Evolutionary conservation across 2,113 vertebrate species (phyloP).

Genomic region (Turnix velox): DNA sequence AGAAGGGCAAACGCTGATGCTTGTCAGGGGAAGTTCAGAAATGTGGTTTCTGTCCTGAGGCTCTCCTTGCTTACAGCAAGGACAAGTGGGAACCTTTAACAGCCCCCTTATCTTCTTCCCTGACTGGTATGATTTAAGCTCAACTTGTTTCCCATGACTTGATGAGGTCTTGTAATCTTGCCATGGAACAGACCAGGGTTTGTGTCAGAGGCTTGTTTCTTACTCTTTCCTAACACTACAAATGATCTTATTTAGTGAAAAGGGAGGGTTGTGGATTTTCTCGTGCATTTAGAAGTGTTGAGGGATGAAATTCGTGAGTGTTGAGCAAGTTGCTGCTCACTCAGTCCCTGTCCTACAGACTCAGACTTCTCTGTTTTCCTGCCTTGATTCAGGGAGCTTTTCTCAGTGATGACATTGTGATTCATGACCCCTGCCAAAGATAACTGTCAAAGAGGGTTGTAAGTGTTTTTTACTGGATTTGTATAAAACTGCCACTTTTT

Average conservation of each 20-base stretch:
- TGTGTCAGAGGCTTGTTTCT: not conserved
- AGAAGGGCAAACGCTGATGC: not conserved
- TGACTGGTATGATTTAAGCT: not conserved
- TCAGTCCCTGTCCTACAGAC: not conserved
- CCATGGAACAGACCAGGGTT: rapidly evolving
- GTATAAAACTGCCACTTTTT: not conserved
- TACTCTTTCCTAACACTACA: not conserved
- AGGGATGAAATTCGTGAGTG: not conserved
- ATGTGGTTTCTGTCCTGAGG: not conserved
- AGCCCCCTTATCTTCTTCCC: not conserved
- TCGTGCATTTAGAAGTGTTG: rapidly evolving
- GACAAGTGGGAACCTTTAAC: not conserved
- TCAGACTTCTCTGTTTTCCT: not conserved
- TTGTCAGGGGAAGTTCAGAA: not conserved
- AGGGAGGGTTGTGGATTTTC: not conserved
- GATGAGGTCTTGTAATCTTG: not conserved
- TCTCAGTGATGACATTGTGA: not conserved
- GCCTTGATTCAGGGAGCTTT: not conserved
- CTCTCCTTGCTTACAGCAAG: not conserved
- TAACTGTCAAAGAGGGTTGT: not conserved
- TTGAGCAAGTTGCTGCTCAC: not conserved
- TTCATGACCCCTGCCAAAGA: rapidly evolving
- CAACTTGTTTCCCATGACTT: not conserved
- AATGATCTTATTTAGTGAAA: not conserved
- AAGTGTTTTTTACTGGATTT: not conserved